A percentile compares a stretch with the other conserved stretches of the same genome.
phyloP scores from a whole-genome alignment of 2,888 invertebrate genomes.

The Phaonia tiefii region DNA sequence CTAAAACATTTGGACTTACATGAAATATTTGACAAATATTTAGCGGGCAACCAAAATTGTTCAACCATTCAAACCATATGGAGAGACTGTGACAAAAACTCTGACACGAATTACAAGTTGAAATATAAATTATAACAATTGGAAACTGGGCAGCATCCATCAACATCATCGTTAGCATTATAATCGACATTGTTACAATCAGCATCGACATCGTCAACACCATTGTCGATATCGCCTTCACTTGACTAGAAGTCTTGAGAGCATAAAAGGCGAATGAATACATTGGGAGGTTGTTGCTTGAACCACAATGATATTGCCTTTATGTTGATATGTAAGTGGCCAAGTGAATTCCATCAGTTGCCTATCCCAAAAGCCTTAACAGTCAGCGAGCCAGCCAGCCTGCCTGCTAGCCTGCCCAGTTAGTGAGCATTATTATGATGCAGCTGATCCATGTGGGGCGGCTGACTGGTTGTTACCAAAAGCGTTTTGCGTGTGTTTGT shows the following conservation, averaged over 20 bases:
- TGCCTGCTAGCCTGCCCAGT: background rate
- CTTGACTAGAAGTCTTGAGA: background rate
- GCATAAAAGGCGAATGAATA: background rate
- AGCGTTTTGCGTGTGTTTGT: background rate
- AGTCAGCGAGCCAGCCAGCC: background rate
- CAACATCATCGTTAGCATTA: conserved; percentile 1
- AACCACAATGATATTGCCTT: conserved; percentile 1
- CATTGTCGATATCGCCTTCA: background rate
- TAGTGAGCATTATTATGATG: background rate
- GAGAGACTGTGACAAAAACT: background rate
- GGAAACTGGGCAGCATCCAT: background rate
- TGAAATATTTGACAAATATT: conserved; percentile 19
- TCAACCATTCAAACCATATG: too few relatives aligned
- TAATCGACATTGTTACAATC: background rate
- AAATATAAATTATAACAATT: conserved; percentile 33
- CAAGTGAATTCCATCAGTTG: background rate
- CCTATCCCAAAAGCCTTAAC: background rate
- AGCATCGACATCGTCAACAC: background rate
- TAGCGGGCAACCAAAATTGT: background rate
- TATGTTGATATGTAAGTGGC: background rate
- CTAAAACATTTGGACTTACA: background rate
- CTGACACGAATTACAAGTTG: background rate
- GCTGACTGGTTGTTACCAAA: conserved; percentile 18
- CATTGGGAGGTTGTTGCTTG: background rate
- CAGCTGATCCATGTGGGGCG: background rate